Conservation (phyloP, 2,113 vertebrate genomes). For the Telmatochromis sp. region DNA sequence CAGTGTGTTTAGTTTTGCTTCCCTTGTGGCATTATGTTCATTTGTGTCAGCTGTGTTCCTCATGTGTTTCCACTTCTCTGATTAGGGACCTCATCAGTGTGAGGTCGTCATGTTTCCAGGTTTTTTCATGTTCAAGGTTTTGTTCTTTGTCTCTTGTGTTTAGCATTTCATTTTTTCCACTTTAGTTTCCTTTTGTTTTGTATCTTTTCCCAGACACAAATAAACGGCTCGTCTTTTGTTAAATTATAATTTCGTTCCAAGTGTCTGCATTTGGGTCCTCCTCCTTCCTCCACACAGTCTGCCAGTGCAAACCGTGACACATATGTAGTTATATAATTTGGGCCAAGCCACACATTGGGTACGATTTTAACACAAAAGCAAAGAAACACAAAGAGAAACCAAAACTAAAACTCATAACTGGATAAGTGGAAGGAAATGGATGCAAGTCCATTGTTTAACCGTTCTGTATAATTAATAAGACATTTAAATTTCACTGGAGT, state of each 20-base stretch:
- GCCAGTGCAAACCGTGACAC: background rate
- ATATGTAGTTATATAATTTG: background rate
- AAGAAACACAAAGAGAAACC: background rate
- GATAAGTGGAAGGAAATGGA: background rate
- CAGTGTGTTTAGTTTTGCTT: background rate
- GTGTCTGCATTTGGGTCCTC: background rate
- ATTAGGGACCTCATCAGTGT: background rate
- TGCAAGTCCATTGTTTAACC: background rate
- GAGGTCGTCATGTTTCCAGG: background rate
- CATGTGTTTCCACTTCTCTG: background rate
- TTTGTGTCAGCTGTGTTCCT: background rate
- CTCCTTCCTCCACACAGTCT: background rate
- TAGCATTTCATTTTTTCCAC: background rate
- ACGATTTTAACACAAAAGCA: background rate
- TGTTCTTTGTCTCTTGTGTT: background rate
- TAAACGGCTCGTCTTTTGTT: accelerated
- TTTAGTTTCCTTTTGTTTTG: background rate
- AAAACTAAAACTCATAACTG: background rate
- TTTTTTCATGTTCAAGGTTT: background rate
- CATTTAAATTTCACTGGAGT: background rate
- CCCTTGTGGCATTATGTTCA: accelerated
- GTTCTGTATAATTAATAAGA: background rate
- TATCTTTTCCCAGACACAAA: accelerated
- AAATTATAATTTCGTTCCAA: background rate
- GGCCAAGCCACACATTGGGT: accelerated